phyloP scores from a whole-genome alignment of 2,797 vertebrate genomes.

The Aplochiton taeniatus region DNA sequence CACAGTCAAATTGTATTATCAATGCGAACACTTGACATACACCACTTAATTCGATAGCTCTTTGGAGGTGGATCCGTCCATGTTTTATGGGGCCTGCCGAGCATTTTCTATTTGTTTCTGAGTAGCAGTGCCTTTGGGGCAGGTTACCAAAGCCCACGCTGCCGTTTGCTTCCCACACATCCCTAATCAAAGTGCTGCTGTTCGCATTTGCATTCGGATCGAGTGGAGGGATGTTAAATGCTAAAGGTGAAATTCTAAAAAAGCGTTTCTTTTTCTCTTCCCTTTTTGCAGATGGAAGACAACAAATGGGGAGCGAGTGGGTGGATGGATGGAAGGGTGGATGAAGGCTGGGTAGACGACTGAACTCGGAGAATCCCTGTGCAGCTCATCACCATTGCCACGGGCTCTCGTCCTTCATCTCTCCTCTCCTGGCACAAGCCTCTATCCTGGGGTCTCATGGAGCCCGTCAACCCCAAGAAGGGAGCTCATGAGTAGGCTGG shows the following conservation, averaged over 20 bases:
- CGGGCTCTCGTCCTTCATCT: conserved; percentile 67
- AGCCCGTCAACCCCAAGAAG: conserved; percentile 63
- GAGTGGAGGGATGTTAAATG: conserved; percentile 70
- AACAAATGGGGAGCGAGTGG: conserved; percentile 31
- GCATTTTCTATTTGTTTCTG: conserved; percentile 62
- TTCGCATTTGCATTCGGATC: conserved; percentile 77
- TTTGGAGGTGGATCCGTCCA: conserved; percentile 37
- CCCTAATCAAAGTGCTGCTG: conserved; percentile 77
- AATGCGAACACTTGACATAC: conserved; percentile 15
- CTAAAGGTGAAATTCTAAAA: conserved; percentile 76
- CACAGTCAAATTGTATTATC: too few species aligned
- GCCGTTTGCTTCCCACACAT: conserved; percentile 73
- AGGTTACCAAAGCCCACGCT: conserved; percentile 74
- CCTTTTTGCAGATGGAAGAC: conserved; percentile 59
- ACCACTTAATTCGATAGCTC: conserved; percentile 21
- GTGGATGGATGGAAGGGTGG: conserved; percentile 71
- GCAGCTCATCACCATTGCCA: conserved; percentile 74
- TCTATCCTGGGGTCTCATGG: conserved; percentile 68
- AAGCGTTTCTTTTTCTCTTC: conserved; percentile 52
- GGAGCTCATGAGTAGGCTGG: conserved; percentile 74
- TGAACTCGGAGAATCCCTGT: conserved; percentile 63
- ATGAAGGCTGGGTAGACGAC: conserved; percentile 72
- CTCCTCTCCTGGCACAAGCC: conserved; percentile 67
- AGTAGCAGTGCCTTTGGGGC: conserved; percentile 61
- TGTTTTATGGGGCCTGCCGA: conserved; percentile 44